Evolutionary conservation across 2,113 vertebrate genomes (phyloP), one percentile per base, ranked within the genome.

Genomic region (Sphaerodactylus townsendi): DNA sequence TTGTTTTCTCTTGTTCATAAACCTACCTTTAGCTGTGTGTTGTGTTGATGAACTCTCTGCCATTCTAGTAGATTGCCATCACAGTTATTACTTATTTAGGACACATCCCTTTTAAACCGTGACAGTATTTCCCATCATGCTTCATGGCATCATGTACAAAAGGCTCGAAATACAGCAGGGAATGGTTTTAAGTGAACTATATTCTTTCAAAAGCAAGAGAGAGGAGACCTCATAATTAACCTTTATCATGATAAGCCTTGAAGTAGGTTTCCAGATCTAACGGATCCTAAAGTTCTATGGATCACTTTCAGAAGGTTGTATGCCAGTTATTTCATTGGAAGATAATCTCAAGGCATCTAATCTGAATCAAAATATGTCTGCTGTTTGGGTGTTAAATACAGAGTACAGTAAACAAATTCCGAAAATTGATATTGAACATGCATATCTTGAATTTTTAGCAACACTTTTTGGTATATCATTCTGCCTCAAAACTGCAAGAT

Each of bases 51-150:
- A 81, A 77, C 90, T 92, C 87, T 88, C 78, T 87, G 39, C 90
- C 90, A 86, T 91, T 80, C 77, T 80, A 86, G 88, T 87, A 10
- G 8, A 86, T 30, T 84, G 44, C 81, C 88, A 90, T 79, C 87
- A 83, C 89, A 90, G 84, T 89, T 88, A 93, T 85, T 89, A 89
- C 69, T 88, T 82, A 75, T 56, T 71, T 90, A 83, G 90, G 86
- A 92, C 88, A 90, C 83, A 83, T 68, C 84, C 87, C 76, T 21
- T 77, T 87, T 89, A 93, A 95, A 95, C 94, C 92, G 94, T 95
- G 94, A 94, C 94, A 74, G 79, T 95, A 94, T 94, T 95, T 95
- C 94, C 85, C 92, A 95, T 95, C 94, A 95, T 95, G 94, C 94
- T 94, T 95, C 94, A 92, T 88, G 94, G 94, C 86, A 91, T 90